Evolutionary conservation across 2,888 invertebrate species (phyloP).

Genomic region (Machimus atricapillus): DNA sequence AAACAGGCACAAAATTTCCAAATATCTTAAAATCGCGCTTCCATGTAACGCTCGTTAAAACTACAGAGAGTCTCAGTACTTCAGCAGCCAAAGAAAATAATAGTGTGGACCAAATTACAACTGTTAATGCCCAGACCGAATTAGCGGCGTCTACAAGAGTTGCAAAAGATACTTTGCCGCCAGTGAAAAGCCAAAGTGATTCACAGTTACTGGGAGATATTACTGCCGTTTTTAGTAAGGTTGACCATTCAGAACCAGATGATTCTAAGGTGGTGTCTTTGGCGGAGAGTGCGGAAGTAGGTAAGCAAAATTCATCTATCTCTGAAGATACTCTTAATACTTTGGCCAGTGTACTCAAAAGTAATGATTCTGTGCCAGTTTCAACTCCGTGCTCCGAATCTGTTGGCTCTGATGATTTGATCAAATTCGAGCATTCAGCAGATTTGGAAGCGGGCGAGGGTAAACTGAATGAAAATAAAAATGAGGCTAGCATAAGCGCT

Average conservation of each 20-base stretch:
- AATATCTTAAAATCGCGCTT: constrained; percentile 43
- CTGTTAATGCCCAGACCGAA: background rate
- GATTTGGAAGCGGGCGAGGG: background rate
- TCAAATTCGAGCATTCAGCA: background rate
- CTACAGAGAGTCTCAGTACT: background rate
- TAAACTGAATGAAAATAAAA: background rate
- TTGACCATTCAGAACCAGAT: background rate
- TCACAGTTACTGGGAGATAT: background rate
- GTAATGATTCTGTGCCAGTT: background rate
- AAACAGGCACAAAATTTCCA: background rate
- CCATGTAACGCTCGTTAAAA: constrained; percentile 49
- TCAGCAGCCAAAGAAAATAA: background rate
- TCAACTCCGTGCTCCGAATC: background rate
- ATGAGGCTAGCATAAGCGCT: background rate
- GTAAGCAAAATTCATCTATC: background rate
- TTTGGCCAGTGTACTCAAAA: background rate
- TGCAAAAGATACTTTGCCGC: background rate
- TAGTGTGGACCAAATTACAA: background rate
- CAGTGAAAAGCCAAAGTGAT: background rate
- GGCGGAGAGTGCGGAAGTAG: background rate
- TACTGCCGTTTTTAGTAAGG: background rate
- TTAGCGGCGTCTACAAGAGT: background rate
- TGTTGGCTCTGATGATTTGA: background rate
- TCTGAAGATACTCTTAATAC: background rate
- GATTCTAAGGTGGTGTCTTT: background rate